Conservation (phyloP, 2,797 vertebrate species). For the Lophius americanus region DNA sequence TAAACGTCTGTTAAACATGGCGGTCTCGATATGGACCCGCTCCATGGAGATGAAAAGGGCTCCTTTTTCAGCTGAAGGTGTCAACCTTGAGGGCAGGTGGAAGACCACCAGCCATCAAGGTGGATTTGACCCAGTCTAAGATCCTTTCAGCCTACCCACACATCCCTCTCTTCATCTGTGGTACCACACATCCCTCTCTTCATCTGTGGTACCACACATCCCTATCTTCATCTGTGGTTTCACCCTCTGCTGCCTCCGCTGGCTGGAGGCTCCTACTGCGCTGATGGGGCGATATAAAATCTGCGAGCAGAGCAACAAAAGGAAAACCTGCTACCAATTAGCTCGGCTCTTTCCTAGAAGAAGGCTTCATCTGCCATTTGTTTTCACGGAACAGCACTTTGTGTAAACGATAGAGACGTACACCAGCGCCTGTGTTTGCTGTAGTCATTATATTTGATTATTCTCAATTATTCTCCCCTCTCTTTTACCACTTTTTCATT, state of each 20-base stretch:
- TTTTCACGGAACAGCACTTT: conserved; percentile 30
- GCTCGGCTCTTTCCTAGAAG: conserved; percentile 26
- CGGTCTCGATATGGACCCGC: no score
- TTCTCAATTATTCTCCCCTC: conserved; percentile 22
- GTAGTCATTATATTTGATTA: conserved; percentile 15
- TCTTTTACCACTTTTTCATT: conserved; percentile 5
- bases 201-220: no score
- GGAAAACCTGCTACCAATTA: conserved; percentile 34
- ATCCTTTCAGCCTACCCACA: no score
- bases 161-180: no score
- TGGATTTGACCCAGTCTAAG: no score
- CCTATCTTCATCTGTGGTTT: background rate
- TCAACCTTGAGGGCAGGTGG: no score
- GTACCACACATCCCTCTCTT: no score
- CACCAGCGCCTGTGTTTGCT: conserved; percentile 20
- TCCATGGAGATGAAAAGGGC: no score
- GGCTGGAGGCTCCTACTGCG: conserved; percentile 13
- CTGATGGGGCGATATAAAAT: conserved; percentile 10
- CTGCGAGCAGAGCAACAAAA: conserved; percentile 3
- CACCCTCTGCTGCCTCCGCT: conserved; percentile 39
- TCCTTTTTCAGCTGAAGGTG: no score
- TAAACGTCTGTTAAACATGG: no score
- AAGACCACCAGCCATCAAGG: no score
- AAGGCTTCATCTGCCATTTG: conserved; percentile 50
- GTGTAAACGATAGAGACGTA: conserved; percentile 24